Evolutionary conservation across 2,113 vertebrate genomes (phyloP).

Genomic region (Phoenicopterus ruber): DNA sequence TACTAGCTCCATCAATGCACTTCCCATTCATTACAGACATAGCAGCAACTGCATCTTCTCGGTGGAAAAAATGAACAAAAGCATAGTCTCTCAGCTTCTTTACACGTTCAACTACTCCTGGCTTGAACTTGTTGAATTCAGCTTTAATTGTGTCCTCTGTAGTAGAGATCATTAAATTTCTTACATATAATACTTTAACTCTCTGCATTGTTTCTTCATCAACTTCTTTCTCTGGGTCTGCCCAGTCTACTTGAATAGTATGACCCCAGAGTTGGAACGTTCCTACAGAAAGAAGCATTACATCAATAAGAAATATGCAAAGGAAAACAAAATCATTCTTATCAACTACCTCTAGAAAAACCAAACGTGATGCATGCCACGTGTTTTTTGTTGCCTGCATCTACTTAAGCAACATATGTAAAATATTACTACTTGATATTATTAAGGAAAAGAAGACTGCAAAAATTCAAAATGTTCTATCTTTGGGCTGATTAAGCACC

Average conservation of each 20-base stretch:
- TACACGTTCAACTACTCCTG: constrained; percentile 88
- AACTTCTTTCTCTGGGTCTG: constrained; percentile 89
- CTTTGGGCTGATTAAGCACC: background rate
- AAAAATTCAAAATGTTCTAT: background rate
- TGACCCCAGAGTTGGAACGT: constrained; percentile 91
- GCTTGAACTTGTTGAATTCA: constrained; percentile 88
- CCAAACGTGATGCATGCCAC: background rate
- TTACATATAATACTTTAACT: constrained; percentile 90
- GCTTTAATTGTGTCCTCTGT: constrained; percentile 85
- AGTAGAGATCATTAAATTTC: constrained; percentile 91
- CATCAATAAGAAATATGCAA: background rate
- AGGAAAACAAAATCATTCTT: background rate
- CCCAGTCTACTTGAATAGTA: constrained; percentile 93
- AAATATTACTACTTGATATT: background rate
- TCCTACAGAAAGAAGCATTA: constrained; percentile 70
- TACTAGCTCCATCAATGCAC: constrained; percentile 84
- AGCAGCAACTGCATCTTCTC: constrained; percentile 86
- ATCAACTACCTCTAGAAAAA: background rate
- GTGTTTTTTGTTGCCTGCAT: background rate
- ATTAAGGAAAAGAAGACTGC: background rate
- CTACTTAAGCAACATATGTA: background rate
- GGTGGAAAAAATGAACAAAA: constrained; percentile 90
- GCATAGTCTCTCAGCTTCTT: constrained; percentile 95
- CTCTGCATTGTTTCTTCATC: constrained; percentile 93
- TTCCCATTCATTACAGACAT: constrained; percentile 87